Base-by-base conservation (phyloP, 2,113 vertebrate species). In the Helogale parvula region DNA sequence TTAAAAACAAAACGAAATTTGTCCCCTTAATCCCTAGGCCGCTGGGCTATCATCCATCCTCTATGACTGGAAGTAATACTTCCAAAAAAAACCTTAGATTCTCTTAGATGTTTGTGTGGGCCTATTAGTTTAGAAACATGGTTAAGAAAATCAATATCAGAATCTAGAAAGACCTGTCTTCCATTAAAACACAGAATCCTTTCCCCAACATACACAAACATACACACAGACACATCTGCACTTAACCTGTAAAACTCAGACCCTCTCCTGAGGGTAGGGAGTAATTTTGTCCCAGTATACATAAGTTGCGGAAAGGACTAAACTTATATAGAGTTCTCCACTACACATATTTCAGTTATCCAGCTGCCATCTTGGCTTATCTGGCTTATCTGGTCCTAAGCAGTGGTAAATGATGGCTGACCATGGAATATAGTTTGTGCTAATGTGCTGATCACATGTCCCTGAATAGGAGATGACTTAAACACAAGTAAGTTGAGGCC, bases 1-100 rank as follows among this genome's bases (percentile, higher is more conserved):
- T 95, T 96, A 47, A 94, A 95, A 94, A 54, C 85, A 83, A 80
- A 96, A 71, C 6, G 54, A 93, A 84, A 25, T 60, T n/a, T 90
- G 45, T 72, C 23, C 57, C 47, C 38, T 69, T 80, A 84, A 35
- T 69, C 45, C 50, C 38, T 71, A 29, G 17, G 33, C 41, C 11
- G 10, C 9, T 29, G 72, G 68, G 60, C 12, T 66, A 85, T 41
- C 57, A 93, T n/a, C 77, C 50, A 71, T 81, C 33, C 19, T 92
- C 68, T 85, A 35, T 31, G 41, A 23, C 25, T 85, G 14, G 31
- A 90, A 57, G 65, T 25, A 47, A 88, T 11, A 69, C 21, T 81
- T 27, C 41, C 65, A 92, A 74, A 80, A 90, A 69, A 60, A 60
- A 16, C 52, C 38, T 25, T 14, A 33, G 72, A 65, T 68, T 90